Percentiles rank a stretch among this genome's conserved stretches.
Conservation (phyloP, 2,888 invertebrate genomes). For the Caenorhabditis drosophilae region DNA sequence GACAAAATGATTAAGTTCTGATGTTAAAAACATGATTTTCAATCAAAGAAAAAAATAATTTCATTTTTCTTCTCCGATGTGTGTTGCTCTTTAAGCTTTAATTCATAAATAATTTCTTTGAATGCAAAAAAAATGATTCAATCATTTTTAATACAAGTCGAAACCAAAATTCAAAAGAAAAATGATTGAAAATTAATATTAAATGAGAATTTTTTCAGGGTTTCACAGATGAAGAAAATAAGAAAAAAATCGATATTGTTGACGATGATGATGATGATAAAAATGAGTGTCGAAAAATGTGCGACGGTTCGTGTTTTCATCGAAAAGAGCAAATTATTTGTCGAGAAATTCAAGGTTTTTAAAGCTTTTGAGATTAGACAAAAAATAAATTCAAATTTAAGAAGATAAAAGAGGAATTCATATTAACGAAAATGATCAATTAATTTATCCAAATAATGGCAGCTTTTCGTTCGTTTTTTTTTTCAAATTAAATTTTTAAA, state of each 20-base stretch:
- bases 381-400: neutral
- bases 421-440: conserved; percentile 32
- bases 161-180: too few relatives aligned
- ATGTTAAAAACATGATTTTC: too few relatives aligned
- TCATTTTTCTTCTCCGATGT: too few relatives aligned
- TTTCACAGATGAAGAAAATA: conserved; percentile 1
- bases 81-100: too few relatives aligned
- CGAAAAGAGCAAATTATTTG: conserved; percentile 10
- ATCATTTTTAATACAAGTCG: too few relatives aligned
- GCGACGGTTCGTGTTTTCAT: conserved; percentile 29
- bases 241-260: neutral
- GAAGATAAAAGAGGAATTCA: too few relatives aligned
- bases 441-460: conserved; percentile 42
- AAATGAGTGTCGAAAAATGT: conserved; percentile 9
- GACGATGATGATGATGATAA: conserved; percentile 9
- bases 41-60: too few relatives aligned
- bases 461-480: conserved; percentile 37
- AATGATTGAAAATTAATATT: too few relatives aligned
- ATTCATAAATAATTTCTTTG: too few relatives aligned
- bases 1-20: too few relatives aligned
- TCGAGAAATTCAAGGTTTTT: conserved; percentile 3
- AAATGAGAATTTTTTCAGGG: neutral
- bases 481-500: neutral
- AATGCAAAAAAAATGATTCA: too few relatives aligned
- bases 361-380: neutral